These are phyloP conservation scores for Sebastes nivosus DNA, from an alignment of 2,797 vertebrate species.

Conservation along the genomic window DNA sequence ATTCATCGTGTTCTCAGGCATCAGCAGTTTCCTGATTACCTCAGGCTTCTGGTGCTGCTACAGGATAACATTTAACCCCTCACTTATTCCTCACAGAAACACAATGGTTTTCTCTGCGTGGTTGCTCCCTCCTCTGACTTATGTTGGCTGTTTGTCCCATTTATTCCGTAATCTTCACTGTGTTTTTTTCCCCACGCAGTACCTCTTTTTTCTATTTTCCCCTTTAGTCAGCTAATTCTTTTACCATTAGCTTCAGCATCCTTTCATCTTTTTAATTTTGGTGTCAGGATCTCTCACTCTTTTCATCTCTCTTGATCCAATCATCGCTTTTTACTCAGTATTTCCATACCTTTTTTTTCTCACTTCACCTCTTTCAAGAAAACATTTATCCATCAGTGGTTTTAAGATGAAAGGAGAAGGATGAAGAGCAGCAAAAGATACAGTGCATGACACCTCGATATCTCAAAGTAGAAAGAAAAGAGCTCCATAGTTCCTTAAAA, in stretches of 20 bases:
- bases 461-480: constrained; percentile 23
- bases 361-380: constrained; percentile 31
- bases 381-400: constrained; percentile 57
- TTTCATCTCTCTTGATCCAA: constrained; percentile 40
- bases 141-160: constrained; percentile 30
- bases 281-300: constrained; percentile 7
- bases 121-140: constrained; percentile 9
- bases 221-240: constrained; percentile 36
- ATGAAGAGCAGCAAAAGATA: constrained; percentile 31
- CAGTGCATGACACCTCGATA: background rate
- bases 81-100: constrained; percentile 31
- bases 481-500: constrained; percentile 34
- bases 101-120: background rate
- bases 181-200: background rate
- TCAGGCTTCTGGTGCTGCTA: constrained; percentile 49
- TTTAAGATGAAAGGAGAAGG: constrained; percentile 51
- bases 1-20: constrained; percentile 69
- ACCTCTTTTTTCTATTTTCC: background rate
- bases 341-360: background rate
- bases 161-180: constrained; percentile 42
- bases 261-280: constrained; percentile 46
- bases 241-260: background rate
- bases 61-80: constrained; percentile 61
- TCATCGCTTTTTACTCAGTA: constrained; percentile 12
- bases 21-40: constrained; percentile 78